Base-by-base conservation (phyloP, 2,113 vertebrate species). In the Ptilonorhynchus violaceus region DNA sequence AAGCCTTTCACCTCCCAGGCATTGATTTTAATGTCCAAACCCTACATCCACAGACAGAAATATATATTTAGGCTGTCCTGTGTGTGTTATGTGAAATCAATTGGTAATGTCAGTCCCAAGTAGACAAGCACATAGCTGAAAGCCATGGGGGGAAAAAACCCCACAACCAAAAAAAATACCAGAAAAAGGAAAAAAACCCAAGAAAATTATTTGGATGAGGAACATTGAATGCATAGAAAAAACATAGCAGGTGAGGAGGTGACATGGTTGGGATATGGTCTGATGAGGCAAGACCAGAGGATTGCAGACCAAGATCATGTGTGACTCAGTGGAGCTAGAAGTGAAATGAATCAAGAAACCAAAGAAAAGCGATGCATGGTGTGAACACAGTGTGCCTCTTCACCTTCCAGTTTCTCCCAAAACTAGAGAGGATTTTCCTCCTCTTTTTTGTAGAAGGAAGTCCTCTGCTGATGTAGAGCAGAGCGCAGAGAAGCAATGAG, bases 1-100 rank as follows among this genome's bases (percentile, higher is more conserved):
- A 95, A 85, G 63, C 37, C 69, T 95, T 87, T 93, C 83, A 89
- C 77, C 80, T 87, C 83, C 31, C 63, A 91, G 80, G 47, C 73
- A 91, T 81, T 87, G 86, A 93, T 93, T 95, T 93, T 85, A 76
- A 76, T 50, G 86, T 60, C 83, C 21, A 3, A 94, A 77, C 21
- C 68, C 79, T 88, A 53, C 21, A 78, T 46, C 49, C 80, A 84
- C n/a, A 80, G 79, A 80, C 28, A 72, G 59, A 69, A 90, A 81
- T 72, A 87, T 64, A 81, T 49, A 82, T 87, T 86, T 64, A 78
- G 83, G 62, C 21, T 72, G 44, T 85, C 68, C 63, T 84, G 22
- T 49, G 56, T 56, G 66, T 53, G n/a, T 81, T 78, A 75, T 8
- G 7, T 81, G 91, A 92, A 94, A 96, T 92, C 76, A 92, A 75